Base-by-base conservation (phyloP, 1,140 invertebrate species). In the Pemphigus obesinymphae region DNA sequence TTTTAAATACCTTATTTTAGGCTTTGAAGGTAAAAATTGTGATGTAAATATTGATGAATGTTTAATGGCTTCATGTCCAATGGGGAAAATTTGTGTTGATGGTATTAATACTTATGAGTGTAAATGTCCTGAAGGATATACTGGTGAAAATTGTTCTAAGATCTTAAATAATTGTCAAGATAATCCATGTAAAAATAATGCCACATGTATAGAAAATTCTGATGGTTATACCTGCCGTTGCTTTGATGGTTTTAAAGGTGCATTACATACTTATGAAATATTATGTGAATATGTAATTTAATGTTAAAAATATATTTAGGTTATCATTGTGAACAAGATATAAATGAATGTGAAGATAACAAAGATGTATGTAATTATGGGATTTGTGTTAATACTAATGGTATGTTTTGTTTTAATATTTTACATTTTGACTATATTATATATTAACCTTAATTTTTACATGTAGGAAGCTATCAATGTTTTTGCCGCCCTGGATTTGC, bases 41-140 rank as follows among this genome's bases (percentile, higher is more conserved):
- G 95, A 96, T 86, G 92, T 92, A 0, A 96, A 96, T 85, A 93
- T 96, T 83, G 93, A 97, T 85, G 95, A 96, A 84, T 97, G 95
- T 85, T 89, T 91, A 4, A 90, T 90, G n/a, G 93, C 92, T 87
- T 95, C 95, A 0, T 98, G 96, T 84, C 90, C 92, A 82, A 95
- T 97, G 86, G 93, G 93, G 0, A 96, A 95, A 20, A 92, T 92
- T 11, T 97, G 96, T 87, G 96, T 97, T 84, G 95, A 97, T 86
- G 89, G 93, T n/a, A 94, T 97, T 1, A 94, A 96, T 86, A 93
- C 92, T 17, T 96, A 95, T 88, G 92, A 95, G 84, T 99, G 97
- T 87, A 93, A 95, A 15, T 97, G 96, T 88, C 91, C 93, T 26
- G 88, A 95, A 40, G 95, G 95, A 0, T 94, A 93, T 85, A 95